Conservation (phyloP, 2,797 vertebrate species). For the Centropyge bicolor region DNA sequence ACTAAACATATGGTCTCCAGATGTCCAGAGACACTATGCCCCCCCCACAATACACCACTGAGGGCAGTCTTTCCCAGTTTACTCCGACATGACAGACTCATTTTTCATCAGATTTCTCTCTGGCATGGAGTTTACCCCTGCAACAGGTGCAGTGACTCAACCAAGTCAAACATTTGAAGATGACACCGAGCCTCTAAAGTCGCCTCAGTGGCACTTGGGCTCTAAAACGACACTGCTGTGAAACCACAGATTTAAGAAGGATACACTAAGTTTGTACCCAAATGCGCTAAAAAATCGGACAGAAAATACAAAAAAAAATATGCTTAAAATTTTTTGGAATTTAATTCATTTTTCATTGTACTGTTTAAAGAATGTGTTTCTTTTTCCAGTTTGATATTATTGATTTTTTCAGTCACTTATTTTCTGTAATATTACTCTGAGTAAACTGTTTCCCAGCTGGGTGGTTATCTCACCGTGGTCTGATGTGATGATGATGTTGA, state of each 20-base stretch:
- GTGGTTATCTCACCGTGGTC: constrained; percentile 92
- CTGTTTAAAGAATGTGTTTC: background rate
- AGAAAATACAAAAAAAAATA: background rate
- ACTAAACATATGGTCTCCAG: constrained; percentile 51
- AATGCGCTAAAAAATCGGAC: background rate
- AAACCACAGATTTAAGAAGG: constrained; percentile 17
- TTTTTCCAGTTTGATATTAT: background rate
- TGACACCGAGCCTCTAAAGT: constrained; percentile 24
- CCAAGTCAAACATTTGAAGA: constrained; percentile 36
- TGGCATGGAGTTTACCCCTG: background rate
- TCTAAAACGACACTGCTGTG: background rate
- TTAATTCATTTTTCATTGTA: background rate
- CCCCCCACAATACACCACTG: background rate
- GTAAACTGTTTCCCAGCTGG: background rate
- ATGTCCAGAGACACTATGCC: constrained; percentile 25
- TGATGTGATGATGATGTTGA: constrained; percentile 92
- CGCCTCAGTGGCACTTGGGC: background rate
- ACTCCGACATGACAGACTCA: background rate
- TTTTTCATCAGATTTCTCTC: constrained; percentile 26
- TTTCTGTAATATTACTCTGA: background rate
- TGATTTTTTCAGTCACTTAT: background rate
- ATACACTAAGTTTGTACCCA: background rate
- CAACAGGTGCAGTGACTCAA: constrained; percentile 47
- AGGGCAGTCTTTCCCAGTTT: constrained; percentile 9
- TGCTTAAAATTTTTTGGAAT: background rate